phyloP scores from a whole-genome alignment of 2,797 vertebrate species.

The Alauda arvensis region DNA sequence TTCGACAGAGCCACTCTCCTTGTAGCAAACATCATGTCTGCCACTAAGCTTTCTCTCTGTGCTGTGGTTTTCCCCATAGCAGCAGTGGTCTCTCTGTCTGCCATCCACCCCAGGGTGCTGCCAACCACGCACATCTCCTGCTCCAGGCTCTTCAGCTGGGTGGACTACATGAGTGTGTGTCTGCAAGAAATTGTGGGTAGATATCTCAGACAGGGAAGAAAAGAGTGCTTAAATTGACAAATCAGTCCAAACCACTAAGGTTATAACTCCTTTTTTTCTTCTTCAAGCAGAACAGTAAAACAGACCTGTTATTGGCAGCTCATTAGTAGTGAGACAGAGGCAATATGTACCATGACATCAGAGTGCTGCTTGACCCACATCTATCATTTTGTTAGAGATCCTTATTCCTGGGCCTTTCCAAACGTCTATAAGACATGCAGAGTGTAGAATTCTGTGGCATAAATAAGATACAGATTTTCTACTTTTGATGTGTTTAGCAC shows the following conservation, averaged over 20 bases:
- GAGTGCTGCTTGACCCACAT: constrained; percentile 68
- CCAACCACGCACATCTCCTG: not conserved
- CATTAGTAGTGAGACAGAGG: constrained; percentile 71
- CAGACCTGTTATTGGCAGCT: constrained; percentile 75
- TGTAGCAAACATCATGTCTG: rapidly evolving
- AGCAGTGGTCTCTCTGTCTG: not conserved
- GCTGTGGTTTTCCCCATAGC: not conserved
- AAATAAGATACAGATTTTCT: constrained; percentile 76
- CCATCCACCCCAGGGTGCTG: not conserved
- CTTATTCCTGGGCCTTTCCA: constrained; percentile 38
- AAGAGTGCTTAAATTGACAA: constrained; percentile 63
- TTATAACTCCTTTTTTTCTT: constrained; percentile 65
- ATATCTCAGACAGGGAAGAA: constrained; percentile 35
- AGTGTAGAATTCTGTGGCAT: constrained; percentile 43
- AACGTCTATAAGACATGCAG: constrained; percentile 37
- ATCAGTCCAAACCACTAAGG: constrained; percentile 73
- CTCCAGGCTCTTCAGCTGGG: not conserved
- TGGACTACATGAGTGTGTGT: not conserved
- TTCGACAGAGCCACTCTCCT: not conserved
- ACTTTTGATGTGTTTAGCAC: constrained; percentile 77
- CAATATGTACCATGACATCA: constrained; percentile 71
- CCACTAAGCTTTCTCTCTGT: not conserved
- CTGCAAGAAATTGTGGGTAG: constrained; percentile 63
- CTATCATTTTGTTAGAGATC: constrained; percentile 66
- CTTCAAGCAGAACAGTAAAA: constrained; percentile 71